A percentile compares a stretch with the other conserved stretches of the same genome.
phyloP scores from a whole-genome alignment of 2,797 vertebrate genomes.

The Luscinia megarhynchos region DNA sequence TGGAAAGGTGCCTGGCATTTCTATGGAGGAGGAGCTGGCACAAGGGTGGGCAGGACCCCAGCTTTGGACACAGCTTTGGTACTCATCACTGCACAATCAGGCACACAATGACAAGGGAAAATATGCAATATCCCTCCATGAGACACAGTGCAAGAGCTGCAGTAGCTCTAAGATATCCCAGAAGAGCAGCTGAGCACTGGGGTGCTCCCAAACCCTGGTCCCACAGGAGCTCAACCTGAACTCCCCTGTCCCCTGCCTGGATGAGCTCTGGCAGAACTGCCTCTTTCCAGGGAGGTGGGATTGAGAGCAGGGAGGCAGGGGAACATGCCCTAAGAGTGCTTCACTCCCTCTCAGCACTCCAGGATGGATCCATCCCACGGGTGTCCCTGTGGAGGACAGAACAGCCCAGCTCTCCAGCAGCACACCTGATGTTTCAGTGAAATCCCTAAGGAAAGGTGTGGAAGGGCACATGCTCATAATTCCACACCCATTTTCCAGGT shows the following conservation, averaged over 20 bases:
- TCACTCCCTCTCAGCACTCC: not conserved
- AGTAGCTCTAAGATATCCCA: not conserved
- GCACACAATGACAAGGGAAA: not conserved
- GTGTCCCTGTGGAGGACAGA: not conserved
- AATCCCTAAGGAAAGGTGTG: not conserved
- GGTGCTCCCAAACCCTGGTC: not conserved
- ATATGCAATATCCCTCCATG: accelerated
- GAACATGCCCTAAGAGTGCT: accelerated
- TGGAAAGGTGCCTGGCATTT: accelerated
- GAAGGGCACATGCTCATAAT: not conserved
- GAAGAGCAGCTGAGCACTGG: not conserved
- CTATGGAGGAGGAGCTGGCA: accelerated
- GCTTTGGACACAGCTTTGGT: not conserved
- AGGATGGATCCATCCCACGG: not conserved
- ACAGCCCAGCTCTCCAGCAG: not conserved
- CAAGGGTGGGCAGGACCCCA: not conserved
- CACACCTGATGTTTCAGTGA: not conserved
- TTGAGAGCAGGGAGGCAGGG: not conserved
- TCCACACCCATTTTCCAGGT: not conserved
- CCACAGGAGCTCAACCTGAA: not conserved
- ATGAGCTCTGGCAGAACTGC: not conserved
- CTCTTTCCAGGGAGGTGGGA: not conserved
- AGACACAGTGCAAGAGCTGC: not conserved
- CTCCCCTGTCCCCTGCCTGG: accelerated
- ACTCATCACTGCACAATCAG: not conserved